Evolutionary conservation across 2,888 invertebrate species (phyloP).

Genomic region (Patella caerulea): DNA sequence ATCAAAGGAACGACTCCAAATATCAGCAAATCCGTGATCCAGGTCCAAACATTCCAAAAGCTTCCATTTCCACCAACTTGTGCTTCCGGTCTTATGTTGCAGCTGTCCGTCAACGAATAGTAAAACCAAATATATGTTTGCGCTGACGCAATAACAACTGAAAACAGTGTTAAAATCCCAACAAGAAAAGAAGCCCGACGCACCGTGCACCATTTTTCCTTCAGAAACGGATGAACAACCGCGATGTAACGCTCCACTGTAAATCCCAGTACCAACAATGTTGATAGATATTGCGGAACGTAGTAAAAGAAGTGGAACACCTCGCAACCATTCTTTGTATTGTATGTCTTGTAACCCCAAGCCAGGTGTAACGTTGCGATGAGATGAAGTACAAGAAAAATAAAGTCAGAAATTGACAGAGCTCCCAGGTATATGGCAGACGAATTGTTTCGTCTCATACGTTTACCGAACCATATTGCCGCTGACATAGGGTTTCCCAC

Average conservation of each 20-base stretch:
- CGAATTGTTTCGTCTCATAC: slow-evolving; percentile 67
- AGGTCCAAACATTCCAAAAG: slow-evolving; percentile 52
- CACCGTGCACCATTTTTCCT: slow-evolving; percentile 58
- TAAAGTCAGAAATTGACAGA: slow-evolving; percentile 63
- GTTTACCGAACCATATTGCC: slow-evolving; percentile 64
- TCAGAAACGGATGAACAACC: slow-evolving; percentile 55
- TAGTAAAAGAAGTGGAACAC: slow-evolving; percentile 50
- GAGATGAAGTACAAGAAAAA: slow-evolving; percentile 61
- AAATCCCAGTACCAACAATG: slow-evolving; percentile 60
- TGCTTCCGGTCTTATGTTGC: slow-evolving; percentile 39
- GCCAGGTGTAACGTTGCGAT: slow-evolving; percentile 51
- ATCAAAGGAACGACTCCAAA: slow-evolving; percentile 55
- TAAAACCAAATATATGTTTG: slow-evolving; percentile 61
- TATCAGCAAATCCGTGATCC: slow-evolving; percentile 52
- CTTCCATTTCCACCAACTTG: slow-evolving; percentile 28
- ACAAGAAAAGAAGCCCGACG: slow-evolving; percentile 48
- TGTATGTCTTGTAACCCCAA: slow-evolving; percentile 52
- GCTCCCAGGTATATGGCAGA: slow-evolving; percentile 69
- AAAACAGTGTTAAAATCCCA: slow-evolving; percentile 32
- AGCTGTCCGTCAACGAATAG: slow-evolving; percentile 31
- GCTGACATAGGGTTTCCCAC: slow-evolving; percentile 67
- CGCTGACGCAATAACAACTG: slow-evolving; percentile 41
- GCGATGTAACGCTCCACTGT: slow-evolving; percentile 63
- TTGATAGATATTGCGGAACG: slow-evolving; percentile 58
- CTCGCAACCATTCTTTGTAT: slow-evolving; percentile 44